Evolutionary conservation across 2,113 vertebrate species (phyloP).

Genomic region (Catharus fuscescens): DNA sequence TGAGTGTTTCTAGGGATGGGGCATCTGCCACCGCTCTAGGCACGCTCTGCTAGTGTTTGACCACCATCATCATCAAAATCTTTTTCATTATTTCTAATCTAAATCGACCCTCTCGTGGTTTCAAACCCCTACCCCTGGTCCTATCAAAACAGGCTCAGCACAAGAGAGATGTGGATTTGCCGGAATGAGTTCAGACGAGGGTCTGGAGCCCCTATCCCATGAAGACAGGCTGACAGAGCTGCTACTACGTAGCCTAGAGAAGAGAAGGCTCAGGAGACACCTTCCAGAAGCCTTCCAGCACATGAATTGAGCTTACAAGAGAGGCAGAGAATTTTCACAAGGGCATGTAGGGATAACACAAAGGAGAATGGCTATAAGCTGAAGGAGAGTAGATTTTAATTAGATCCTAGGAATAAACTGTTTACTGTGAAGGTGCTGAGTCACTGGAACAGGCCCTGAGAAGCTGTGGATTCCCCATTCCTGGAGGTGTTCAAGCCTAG

Average conservation of each 20-base stretch:
- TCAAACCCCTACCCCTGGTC: background rate
- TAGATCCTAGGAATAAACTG: background rate
- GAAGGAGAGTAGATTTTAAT: background rate
- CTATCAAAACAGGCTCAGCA: background rate
- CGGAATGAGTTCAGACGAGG: background rate
- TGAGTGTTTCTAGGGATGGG: background rate
- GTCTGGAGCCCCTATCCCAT: background rate
- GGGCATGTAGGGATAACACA: no score
- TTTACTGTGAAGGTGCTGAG: background rate
- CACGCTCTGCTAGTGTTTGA: background rate
- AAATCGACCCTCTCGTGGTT: background rate
- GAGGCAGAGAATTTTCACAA: background rate
- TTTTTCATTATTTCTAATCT: background rate
- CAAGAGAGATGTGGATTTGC: accelerated
- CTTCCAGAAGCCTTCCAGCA: background rate
- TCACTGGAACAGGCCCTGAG: background rate
- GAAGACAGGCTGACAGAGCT: background rate
- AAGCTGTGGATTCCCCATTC: background rate
- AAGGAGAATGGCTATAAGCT: background rate
- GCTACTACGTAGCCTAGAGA: accelerated
- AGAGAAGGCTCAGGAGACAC: background rate
- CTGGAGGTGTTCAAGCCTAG: background rate
- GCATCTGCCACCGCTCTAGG: background rate
- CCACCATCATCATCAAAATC: background rate
- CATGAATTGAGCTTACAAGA: background rate